Conservation (phyloP, 2,888 invertebrate genomes). For the Lepidonotus clava region DNA sequence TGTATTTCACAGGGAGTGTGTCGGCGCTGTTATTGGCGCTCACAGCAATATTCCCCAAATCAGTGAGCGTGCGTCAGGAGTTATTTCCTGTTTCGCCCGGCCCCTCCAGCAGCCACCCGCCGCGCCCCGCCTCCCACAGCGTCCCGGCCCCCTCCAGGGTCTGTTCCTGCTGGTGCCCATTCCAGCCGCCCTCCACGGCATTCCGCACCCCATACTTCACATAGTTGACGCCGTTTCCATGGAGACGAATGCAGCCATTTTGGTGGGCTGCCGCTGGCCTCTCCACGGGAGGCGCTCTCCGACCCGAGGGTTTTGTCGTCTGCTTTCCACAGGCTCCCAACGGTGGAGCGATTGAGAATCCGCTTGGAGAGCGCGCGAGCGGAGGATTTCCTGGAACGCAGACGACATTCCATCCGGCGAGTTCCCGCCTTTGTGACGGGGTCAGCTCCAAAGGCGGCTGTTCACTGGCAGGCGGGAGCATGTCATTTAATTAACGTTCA, state of each 20-base stretch:
- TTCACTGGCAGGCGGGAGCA: conserved; percentile 22
- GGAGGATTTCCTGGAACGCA: conserved; percentile 28
- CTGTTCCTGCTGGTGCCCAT: conserved; percentile 24
- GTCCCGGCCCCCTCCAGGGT: neutral
- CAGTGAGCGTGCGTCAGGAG: conserved; percentile 34
- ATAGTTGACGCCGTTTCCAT: conserved; percentile 51
- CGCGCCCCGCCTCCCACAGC: neutral
- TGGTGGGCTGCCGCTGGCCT: neutral
- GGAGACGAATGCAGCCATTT: conserved; percentile 40
- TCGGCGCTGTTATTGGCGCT: neutral
- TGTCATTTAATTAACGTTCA: conserved; percentile 28
- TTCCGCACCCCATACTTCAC: conserved; percentile 44
- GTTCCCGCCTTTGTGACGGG: conserved; percentile 46
- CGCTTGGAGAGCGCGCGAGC: neutral
- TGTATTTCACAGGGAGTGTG: neutral
- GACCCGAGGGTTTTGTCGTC: no score
- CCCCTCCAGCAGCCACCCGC: conserved; percentile 34
- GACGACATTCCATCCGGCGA: neutral
- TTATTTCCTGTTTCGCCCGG: conserved; percentile 34
- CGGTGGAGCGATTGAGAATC: no score
- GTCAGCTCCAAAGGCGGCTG: conserved; percentile 40
- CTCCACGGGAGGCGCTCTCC: neutral
- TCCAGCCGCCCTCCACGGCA: neutral
- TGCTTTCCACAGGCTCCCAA: no score
- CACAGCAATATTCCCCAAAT: conserved; percentile 25